A percentile compares a stretch with the other conserved stretches of the same genome.
phyloP scores from a whole-genome alignment of 2,797 vertebrate genomes.

The Galagoides demidoff region DNA sequence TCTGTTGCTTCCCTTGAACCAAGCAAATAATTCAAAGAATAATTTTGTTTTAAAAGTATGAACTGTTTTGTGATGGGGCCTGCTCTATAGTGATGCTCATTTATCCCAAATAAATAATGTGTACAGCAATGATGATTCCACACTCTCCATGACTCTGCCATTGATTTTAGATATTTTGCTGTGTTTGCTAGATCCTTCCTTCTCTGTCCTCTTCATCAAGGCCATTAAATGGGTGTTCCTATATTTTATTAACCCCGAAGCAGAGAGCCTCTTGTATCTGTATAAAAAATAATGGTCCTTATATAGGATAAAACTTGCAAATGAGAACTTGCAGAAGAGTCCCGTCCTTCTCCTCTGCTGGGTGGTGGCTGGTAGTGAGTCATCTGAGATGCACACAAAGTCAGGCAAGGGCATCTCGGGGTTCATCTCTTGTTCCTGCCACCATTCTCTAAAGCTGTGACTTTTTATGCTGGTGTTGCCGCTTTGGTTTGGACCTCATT shows the following conservation, averaged over 20 bases:
- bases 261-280: neutral
- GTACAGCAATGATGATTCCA: neutral
- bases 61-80: neutral
- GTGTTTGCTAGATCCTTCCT: neutral
- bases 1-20: neutral
- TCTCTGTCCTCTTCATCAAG: neutral
- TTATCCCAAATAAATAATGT: neutral
- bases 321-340: neutral
- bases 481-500: neutral
- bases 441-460: fast-evolving
- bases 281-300: neutral
- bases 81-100: neutral
- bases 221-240: neutral
- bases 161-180: neutral
- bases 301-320: neutral
- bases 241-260: neutral
- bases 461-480: neutral
- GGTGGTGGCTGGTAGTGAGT: fast-evolving
- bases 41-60: neutral
- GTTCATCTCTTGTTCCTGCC: neutral
- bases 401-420: fast-evolving
- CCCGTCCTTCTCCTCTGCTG: fast-evolving
- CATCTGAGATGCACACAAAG: fast-evolving
- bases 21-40: neutral
- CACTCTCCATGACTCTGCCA: neutral